Conservation (phyloP, 2,797 vertebrate species). For the Tympanoctomys barrerae region DNA sequence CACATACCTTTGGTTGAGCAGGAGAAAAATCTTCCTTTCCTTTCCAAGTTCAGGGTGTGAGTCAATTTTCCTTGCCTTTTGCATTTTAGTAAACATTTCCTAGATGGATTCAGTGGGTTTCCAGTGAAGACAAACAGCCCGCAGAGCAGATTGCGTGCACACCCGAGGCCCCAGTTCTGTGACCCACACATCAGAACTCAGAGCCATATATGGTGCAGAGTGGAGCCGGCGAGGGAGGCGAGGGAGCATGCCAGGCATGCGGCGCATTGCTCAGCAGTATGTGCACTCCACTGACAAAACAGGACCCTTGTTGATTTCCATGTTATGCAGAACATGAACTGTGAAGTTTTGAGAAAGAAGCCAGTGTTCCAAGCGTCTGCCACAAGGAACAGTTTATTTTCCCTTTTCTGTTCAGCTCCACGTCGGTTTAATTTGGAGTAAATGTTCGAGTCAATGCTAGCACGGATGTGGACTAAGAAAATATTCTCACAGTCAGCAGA, state of each 20-base stretch:
- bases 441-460: conserved; percentile 52
- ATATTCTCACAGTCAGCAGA: conserved; percentile 72
- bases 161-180: conserved; percentile 47
- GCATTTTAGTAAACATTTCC: conserved; percentile 86
- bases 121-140: conserved; percentile 89
- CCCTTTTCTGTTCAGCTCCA: conserved; percentile 64
- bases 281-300: conserved; percentile 73
- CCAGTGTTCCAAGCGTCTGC: conserved; percentile 74
- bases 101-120: conserved; percentile 87
- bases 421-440: conserved; percentile 66
- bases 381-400: conserved; percentile 70
- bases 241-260: conserved; percentile 87
- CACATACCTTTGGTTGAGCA: conserved; percentile 67
- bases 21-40: conserved; percentile 32
- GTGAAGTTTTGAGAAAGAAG: conserved; percentile 77
- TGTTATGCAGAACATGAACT: conserved; percentile 74
- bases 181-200: conserved; percentile 77
- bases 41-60: conserved; percentile 76
- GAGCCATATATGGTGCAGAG: conserved; percentile 89
- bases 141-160: conserved; percentile 74
- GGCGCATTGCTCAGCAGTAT: conserved; percentile 85
- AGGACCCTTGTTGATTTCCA: conserved; percentile 68
- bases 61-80: conserved; percentile 77
- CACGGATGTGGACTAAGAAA: conserved; percentile 50
- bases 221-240: conserved; percentile 74